Base-by-base conservation (phyloP, 2,797 vertebrate genomes). In the Melanotaenia trifasciata region DNA sequence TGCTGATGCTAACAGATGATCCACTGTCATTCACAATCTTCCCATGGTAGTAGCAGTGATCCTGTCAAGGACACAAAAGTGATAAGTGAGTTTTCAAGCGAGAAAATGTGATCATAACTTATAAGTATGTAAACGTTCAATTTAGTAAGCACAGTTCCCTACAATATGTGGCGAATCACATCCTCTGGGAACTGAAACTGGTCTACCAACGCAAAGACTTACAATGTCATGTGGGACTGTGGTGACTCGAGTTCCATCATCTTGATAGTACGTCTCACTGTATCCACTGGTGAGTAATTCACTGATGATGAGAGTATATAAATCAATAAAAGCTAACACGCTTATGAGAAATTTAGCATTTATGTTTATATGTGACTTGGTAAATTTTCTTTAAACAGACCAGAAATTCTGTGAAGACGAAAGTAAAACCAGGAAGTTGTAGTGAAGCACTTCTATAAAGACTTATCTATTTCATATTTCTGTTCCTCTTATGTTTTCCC, bases 41-140 rank as follows among this genome's bases (percentile, higher is more conserved):
- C 13, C 95, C 95, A 0, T 95, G 93, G 74, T 96, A 96, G 83
- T 95, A 96, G 77, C 95, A 96, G 67, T 94, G 82, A 73, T 96
- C 95, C 95, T 92, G 84, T 3, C 1, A 6, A 40, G 14, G 40
- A 84, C 10, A 68, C 16, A 32, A 53, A 4, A 0, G 30, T 12
- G 7, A 12, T 28, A 10, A 60, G 1, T 1, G 2, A 13, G 20
- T 59, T 33, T 70, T 64, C 4, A 61, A 28, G 8, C 5, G 1
- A 28, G 3, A 35, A 22, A 40, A 50, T 13, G 3, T 16, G 5
- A 16, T 30, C 30, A 30, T 30, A 30, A 5, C 30, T 30, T n/a
- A 22, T 14, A 45, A 58, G 1, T 1, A 8, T 64, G 2, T 5
- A 10, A 67, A 59, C 0, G 3, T 3, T 3, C 16, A 1, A 13